These are phyloP conservation scores for Pangasianodon gigas DNA, from an alignment of 2,113 vertebrate genomes.

Conservation along the genomic window DNA sequence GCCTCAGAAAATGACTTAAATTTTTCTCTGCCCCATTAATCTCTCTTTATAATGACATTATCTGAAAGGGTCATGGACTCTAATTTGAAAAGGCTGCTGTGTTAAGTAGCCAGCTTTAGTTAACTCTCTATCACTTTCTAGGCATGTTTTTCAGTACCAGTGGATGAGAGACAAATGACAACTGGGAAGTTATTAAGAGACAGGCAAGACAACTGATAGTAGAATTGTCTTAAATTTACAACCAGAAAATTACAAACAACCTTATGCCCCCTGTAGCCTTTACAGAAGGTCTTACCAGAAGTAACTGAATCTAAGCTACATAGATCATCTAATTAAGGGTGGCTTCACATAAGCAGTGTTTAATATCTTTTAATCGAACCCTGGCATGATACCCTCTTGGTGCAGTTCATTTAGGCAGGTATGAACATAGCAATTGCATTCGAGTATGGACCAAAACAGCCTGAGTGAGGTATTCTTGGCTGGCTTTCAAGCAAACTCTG, in stretches of 20 bases:
- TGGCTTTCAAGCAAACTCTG: background rate
- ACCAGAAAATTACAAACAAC: background rate
- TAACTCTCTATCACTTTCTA: slow-evolving; percentile 26
- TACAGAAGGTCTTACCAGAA: background rate
- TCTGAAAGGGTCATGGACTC: background rate
- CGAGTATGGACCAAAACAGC: background rate
- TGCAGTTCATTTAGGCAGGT: background rate
- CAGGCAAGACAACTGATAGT: background rate
- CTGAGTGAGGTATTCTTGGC: background rate
- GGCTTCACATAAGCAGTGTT: background rate
- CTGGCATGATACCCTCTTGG: background rate
- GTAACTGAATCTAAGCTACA: background rate
- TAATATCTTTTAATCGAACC: background rate
- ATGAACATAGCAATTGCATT: background rate
- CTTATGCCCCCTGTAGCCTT: background rate
- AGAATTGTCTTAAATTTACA: background rate
- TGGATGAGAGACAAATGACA: background rate
- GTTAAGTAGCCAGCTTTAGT: slow-evolving; percentile 18
- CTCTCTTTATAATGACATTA: slow-evolving; percentile 14
- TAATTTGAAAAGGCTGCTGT: slow-evolving; percentile 10
- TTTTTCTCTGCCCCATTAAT: slow-evolving; percentile 25
- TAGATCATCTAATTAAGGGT: background rate
- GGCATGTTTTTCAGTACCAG: background rate
- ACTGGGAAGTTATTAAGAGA: background rate
- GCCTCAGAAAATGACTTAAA: background rate